A percentile compares a stretch with the other conserved stretches of the same genome.
Evolutionary conservation across 2,113 vertebrate species (phyloP).

Genomic region (Delphinapterus leucas): DNA sequence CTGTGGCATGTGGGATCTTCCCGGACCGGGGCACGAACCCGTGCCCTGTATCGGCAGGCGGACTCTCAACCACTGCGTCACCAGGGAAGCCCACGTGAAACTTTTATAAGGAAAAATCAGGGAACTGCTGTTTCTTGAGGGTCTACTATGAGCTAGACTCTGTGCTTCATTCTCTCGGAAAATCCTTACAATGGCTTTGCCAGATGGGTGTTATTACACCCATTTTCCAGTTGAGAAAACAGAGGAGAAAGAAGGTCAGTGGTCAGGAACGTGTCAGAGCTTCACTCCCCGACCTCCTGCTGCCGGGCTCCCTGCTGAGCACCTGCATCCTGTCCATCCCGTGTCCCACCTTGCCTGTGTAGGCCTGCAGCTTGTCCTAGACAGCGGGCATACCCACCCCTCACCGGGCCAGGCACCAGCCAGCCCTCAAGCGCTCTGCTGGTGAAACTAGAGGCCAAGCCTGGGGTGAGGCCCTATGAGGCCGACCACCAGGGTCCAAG

Average conservation of each 20-base stretch:
- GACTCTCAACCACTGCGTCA: too few species aligned
- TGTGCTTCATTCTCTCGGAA: neutral
- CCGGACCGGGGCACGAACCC: too few species aligned
- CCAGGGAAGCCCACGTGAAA: too few species aligned
- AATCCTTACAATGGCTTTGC: neutral
- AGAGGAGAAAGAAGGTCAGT: neutral
- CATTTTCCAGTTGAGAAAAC: neutral
- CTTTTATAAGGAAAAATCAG: neutral
- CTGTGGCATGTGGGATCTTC: too few species aligned
- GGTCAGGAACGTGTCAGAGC: neutral
- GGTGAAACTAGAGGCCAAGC: neutral
- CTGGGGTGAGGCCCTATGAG: neutral
- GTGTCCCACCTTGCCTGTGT: neutral
- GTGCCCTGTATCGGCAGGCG: too few species aligned
- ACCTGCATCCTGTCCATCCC: fast-evolving
- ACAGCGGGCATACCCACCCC: neutral
- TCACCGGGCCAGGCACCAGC: neutral
- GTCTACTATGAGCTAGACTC: neutral
- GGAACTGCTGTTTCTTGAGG: neutral
- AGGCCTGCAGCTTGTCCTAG: neutral
- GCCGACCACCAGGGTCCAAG: fast-evolving
- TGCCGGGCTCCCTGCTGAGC: neutral
- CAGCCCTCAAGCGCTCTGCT: neutral
- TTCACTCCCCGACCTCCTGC: neutral
- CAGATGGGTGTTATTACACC: neutral